Percentiles rank a stretch among this genome's conserved stretches.
Evolutionary conservation across 2,888 invertebrate genomes (phyloP).

Genomic region (Monoplex corrugatus): DNA sequence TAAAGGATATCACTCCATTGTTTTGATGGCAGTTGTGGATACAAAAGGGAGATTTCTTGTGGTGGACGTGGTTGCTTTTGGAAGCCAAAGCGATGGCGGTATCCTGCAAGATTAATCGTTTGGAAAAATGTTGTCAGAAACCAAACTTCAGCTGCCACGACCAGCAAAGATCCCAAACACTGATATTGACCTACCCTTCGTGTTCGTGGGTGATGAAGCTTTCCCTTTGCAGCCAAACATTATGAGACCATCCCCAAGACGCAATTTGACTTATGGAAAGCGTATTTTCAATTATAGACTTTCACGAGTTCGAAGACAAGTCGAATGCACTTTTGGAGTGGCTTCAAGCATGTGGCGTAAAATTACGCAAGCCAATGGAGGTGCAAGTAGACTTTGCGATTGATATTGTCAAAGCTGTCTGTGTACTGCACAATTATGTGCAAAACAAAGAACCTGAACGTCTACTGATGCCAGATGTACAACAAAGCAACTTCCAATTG

Average conservation of each 20-base stretch:
- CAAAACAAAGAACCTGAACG: neutral
- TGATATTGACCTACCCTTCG: constrained; percentile 28
- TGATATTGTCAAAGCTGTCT: constrained; percentile 7
- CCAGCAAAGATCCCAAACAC: constrained; percentile 20
- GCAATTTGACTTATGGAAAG: constrained; percentile 14
- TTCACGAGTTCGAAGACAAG: constrained; percentile 16
- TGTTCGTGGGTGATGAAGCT: constrained; percentile 37
- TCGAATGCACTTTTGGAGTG: neutral
- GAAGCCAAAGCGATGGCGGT: constrained; percentile 30
- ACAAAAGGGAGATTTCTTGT: constrained; percentile 20
- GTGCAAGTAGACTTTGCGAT: neutral
- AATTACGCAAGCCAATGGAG: neutral
- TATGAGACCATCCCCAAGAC: neutral
- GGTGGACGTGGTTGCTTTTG: constrained; percentile 19
- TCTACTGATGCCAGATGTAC: neutral
- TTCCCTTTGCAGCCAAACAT: constrained; percentile 12
- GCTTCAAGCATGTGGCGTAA: neutral
- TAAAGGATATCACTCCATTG: constrained; percentile 22
- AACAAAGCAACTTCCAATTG: neutral
- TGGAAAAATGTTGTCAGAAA: constrained; percentile 22
- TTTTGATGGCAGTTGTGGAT: constrained; percentile 32
- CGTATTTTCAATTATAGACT: neutral
- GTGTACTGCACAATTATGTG: neutral
- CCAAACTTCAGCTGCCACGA: constrained; percentile 26
- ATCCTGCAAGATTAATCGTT: constrained; percentile 24